Percentiles rank a stretch among this genome's conserved stretches.
phyloP scores from a whole-genome alignment of 2,888 invertebrate genomes.

The Marronus borbonicus region DNA sequence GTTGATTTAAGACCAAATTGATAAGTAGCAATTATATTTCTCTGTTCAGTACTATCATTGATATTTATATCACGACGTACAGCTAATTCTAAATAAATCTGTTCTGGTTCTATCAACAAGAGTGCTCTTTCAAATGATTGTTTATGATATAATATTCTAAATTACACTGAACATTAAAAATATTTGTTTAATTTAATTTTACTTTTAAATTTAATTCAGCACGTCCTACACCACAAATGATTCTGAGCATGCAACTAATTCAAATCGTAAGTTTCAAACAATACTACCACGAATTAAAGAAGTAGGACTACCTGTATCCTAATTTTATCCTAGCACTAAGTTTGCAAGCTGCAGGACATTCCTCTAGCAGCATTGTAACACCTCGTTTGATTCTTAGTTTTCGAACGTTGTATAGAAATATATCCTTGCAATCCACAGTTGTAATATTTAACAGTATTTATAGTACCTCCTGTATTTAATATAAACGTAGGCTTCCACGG shows the following conservation, averaged over 20 bases:
- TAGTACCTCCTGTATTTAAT: too few relatives aligned
- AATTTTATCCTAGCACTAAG: too few relatives aligned
- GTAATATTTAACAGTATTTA: too few relatives aligned
- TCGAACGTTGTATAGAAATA: too few relatives aligned
- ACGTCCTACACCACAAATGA: background rate
- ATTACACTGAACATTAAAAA: background rate
- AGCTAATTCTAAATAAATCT: background rate
- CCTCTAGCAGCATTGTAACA: background rate
- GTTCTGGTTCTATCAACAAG: background rate
- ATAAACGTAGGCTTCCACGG: too few relatives aligned
- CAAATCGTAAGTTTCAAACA: background rate
- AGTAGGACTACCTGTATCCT: background rate
- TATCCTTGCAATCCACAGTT: too few relatives aligned
- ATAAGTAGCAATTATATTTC: constrained; percentile 11
- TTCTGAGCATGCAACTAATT: background rate
- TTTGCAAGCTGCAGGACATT: background rate
- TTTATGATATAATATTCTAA: background rate
- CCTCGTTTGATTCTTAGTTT: background rate
- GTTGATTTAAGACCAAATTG: background rate
- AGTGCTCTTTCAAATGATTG: background rate
- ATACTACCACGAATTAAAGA: background rate
- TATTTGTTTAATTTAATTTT: constrained; percentile 3
- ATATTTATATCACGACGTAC: background rate
- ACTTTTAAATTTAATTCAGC: background rate
- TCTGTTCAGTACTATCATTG: background rate